Evolutionary conservation across 2,888 invertebrate genomes (phyloP).

Genomic region (Mythimna loreyi): DNA sequence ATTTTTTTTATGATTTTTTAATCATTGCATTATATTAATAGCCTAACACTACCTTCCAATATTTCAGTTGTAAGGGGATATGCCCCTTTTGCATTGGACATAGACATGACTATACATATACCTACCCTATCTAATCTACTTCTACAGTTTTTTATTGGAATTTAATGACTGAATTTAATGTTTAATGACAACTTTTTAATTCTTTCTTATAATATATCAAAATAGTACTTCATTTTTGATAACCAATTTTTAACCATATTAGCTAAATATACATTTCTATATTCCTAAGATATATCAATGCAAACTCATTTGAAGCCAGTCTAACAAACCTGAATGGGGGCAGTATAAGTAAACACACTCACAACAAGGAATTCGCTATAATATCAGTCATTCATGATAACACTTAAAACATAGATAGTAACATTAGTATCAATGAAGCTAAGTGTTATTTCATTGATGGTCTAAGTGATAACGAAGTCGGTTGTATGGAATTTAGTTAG

Average conservation of each 20-base stretch:
- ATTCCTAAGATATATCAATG: background rate
- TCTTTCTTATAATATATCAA: too few relatives aligned
- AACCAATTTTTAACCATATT: background rate
- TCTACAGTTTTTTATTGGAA: too few relatives aligned
- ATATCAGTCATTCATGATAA: conserved; percentile 57
- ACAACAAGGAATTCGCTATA: conserved; percentile 46
- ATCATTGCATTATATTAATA: too few relatives aligned
- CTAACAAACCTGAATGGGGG: conserved; percentile 46
- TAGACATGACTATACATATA: too few relatives aligned
- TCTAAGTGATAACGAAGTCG: conserved; percentile 23
- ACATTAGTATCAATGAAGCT: conserved; percentile 52
- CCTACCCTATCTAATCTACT: too few relatives aligned
- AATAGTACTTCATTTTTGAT: too few relatives aligned
- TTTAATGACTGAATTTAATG: too few relatives aligned
- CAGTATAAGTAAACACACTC: conserved; percentile 41
- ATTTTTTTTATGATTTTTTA: too few relatives aligned
- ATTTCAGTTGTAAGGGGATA: too few relatives aligned
- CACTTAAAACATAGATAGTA: conserved; percentile 39
- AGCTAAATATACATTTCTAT: background rate
- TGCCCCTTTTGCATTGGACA: too few relatives aligned
- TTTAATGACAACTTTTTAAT: too few relatives aligned
- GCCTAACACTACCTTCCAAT: too few relatives aligned
- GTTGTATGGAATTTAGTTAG: conserved; percentile 6
- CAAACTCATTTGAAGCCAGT: conserved; percentile 5
- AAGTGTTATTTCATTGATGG: conserved; percentile 53